Evolutionary conservation across 2,797 vertebrate species (phyloP), one percentile per base, ranked within the genome.

Genomic region (Neosilurus mollespiculum): DNA sequence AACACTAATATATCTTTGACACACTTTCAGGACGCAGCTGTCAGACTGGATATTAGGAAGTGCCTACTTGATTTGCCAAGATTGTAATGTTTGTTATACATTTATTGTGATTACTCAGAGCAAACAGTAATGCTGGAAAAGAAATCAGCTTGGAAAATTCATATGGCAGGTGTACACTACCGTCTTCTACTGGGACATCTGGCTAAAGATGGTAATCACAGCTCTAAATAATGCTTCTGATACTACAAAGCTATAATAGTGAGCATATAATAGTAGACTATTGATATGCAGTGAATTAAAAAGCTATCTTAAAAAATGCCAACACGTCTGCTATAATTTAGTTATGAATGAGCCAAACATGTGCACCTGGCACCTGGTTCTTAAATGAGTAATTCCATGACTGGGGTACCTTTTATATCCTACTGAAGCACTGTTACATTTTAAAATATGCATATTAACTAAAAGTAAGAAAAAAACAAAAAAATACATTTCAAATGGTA

Each of bases 1-100:
- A 30, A 34, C 34, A 34, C 11, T 11, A 65, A 54, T 56, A 75
- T 82, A 49, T 54, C 49, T 73, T 30, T 73, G 43, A 54, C 6
- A n/a, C 3, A 11, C 15, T 70, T 61, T 30, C 69, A 58, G 61
- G 43, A 62, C 49, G 67, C 56, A 30, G 58, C 67, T 62, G 67
- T 62, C 67, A 51, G 80, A 64, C 14, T 53, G 22, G n/a, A 14
- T 49, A 49, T 59, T 61, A 61, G 61, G 43, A 77, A 77, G 56
- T 14, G 18, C 30, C 20, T 20, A n/a, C 34, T 59, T 22, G 16
- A 59, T 59, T 62, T 24, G 34, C 6, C 3, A 43, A n/a, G 8
- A 61, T 5, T 2, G 30, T 49, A 3, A 43, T 62, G 73, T 43
- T 56, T 43, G 30, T 61, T 43, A 37, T 37, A 59, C 30, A 43